Percentiles rank a stretch among this genome's conserved stretches.
Evolutionary conservation across 2,113 vertebrate genomes (phyloP).

Genomic region (Tachuris rubrigastra): DNA sequence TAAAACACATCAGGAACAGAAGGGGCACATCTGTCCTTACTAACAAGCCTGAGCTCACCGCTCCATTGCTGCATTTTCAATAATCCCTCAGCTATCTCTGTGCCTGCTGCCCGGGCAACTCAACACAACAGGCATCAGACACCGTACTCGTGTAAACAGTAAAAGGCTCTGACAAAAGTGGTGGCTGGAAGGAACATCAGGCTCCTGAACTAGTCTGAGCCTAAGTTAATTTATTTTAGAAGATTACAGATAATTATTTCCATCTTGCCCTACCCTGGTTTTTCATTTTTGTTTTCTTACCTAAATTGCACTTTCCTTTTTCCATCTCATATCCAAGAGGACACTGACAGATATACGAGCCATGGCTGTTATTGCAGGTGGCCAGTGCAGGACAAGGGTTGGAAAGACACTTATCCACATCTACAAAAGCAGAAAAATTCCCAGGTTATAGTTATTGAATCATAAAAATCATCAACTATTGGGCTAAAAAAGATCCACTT

Average conservation of each 20-base stretch:
- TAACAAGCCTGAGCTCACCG: background rate
- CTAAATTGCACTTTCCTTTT: conserved; percentile 87
- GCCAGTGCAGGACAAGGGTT: conserved; percentile 83
- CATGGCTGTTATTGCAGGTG: conserved; percentile 83
- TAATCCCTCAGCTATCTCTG: background rate
- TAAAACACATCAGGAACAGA: background rate
- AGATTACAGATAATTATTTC: conserved; percentile 19
- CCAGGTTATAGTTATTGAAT: background rate
- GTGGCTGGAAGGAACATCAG: background rate
- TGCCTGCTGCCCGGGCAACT: background rate
- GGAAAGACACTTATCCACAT: conserved; percentile 86
- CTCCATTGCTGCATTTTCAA: background rate
- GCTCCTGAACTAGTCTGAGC: background rate
- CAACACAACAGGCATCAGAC: background rate
- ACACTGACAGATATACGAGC: conserved; percentile 90
- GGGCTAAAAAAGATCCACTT: background rate
- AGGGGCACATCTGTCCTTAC: background rate
- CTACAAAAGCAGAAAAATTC: conserved; percentile 63
- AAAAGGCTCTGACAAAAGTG: background rate
- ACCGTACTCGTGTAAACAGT: background rate
- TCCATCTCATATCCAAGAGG: conserved; percentile 87
- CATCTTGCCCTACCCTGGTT: background rate
- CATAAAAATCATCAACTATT: background rate
- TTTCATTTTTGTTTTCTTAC: conserved; percentile 71
- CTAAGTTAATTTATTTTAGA: conserved; percentile 16